Conservation (phyloP, 1,140 invertebrate genomes). For the Trinorchestia longiramus region DNA sequence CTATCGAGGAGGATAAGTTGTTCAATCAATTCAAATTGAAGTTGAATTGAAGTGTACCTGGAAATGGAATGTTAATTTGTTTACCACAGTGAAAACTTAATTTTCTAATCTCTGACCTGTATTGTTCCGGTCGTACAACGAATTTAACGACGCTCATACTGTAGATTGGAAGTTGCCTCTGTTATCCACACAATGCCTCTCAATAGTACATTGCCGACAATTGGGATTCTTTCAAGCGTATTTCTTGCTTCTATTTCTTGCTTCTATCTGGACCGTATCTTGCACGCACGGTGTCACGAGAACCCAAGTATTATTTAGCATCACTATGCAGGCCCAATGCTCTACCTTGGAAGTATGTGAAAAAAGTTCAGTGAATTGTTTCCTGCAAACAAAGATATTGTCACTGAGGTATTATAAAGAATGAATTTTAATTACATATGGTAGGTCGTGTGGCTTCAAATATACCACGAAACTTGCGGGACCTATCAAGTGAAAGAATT, state of each 20-base stretch:
- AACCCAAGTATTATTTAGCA: not conserved
- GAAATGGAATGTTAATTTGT: not conserved
- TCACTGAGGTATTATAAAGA: not conserved
- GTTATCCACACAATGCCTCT: not conserved
- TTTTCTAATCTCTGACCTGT: too few relatives aligned
- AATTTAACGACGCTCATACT: too few relatives aligned
- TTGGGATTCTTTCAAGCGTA: not conserved
- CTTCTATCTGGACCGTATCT: too few relatives aligned
- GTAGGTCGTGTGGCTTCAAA: not conserved
- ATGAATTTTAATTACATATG: not conserved
- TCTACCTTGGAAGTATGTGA: not conserved
- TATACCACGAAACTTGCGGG: not conserved
- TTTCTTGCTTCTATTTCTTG: not conserved
- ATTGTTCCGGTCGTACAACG: too few relatives aligned
- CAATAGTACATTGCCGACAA: not conserved
- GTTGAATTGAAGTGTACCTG: not conserved
- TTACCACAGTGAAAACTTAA: not conserved
- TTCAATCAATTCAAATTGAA: not conserved
- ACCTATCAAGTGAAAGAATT: too few relatives aligned
- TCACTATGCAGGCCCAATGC: not conserved
- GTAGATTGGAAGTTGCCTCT: not conserved
- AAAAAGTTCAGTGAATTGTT: not conserved
- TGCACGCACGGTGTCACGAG: too few relatives aligned
- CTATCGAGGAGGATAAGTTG: not conserved
- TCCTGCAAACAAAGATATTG: not conserved